These are phyloP conservation scores for Paedocypris micromegethes DNA, from an alignment of 2,797 vertebrate species.

Conservation along the genomic window DNA sequence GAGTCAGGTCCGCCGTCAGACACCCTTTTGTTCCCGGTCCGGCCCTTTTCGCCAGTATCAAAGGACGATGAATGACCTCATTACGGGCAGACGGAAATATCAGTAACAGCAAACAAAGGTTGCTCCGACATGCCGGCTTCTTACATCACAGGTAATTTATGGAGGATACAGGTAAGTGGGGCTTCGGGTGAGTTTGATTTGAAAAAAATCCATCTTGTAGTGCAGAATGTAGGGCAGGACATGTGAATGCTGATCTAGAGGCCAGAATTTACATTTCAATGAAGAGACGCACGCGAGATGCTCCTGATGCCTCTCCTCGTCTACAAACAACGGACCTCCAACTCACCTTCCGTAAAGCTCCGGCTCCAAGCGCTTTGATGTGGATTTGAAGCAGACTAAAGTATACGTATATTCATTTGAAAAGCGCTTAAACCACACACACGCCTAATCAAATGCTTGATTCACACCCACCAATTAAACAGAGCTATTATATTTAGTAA, in stretches of 20 bases:
- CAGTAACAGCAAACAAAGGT: slow-evolving; percentile 50
- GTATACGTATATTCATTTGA: not conserved
- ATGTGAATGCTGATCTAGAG: slow-evolving; percentile 40
- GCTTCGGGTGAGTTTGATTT: slow-evolving; percentile 32
- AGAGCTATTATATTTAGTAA: too few species aligned
- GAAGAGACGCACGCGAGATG: slow-evolving; percentile 23
- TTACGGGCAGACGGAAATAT: slow-evolving; percentile 42
- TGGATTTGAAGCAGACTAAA: not conserved
- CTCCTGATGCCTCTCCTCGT: slow-evolving; percentile 6
- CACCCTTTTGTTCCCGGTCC: slow-evolving; percentile 49
- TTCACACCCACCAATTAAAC: too few species aligned
- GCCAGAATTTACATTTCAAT: slow-evolving; percentile 23
- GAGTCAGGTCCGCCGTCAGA: slow-evolving; percentile 48
- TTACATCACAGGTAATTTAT: slow-evolving; percentile 47
- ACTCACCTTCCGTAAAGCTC: slow-evolving; percentile 6
- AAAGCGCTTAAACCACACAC: too few species aligned
- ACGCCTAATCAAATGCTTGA: too few species aligned
- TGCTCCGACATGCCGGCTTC: slow-evolving; percentile 42
- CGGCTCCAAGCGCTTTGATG: not conserved
- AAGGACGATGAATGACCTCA: slow-evolving; percentile 52
- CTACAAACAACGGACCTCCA: slow-evolving; percentile 21
- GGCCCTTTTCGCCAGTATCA: slow-evolving; percentile 41
- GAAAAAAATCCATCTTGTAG: slow-evolving; percentile 28
- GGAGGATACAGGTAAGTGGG: slow-evolving; percentile 42
- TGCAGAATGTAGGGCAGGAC: slow-evolving; percentile 34